Evolutionary conservation across 2,113 vertebrate genomes (phyloP).

Genomic region (Numida meleagris): DNA sequence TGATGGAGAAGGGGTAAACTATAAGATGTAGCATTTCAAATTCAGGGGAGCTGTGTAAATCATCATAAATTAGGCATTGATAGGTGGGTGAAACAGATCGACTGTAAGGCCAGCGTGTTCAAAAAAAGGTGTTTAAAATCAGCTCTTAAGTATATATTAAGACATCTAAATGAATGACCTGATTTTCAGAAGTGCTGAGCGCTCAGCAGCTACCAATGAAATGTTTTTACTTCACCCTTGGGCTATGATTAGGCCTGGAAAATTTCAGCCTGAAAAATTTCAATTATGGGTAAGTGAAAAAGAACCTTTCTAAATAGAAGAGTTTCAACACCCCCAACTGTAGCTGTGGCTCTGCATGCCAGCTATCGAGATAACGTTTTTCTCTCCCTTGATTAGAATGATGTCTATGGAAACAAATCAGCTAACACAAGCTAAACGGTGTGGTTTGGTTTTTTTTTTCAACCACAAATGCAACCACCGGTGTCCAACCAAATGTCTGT

Average conservation of each 20-base stretch:
- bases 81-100: background rate
- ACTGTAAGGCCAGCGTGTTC: constrained; percentile 25
- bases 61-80: background rate
- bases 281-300: constrained; percentile 47
- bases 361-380: background rate
- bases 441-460: background rate
- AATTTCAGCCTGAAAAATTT: constrained; percentile 60
- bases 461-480: background rate
- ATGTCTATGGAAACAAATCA: background rate
- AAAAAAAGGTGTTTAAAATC: constrained; percentile 52
- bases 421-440: background rate
- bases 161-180: constrained; percentile 57
- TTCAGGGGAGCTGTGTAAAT: background rate
- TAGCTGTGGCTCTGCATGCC: background rate
- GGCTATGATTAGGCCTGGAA: constrained; percentile 51
- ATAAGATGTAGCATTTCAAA: background rate
- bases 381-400: background rate
- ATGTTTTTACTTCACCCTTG: constrained; percentile 48
- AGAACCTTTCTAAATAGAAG: constrained; percentile 6
- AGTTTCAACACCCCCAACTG: background rate
- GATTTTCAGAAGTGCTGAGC: constrained; percentile 37
- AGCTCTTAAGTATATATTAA: constrained; percentile 46
- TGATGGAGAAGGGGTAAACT: background rate
- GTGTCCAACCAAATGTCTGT: background rate
- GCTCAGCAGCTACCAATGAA: constrained; percentile 32